phyloP scores from a whole-genome alignment of 2,113 vertebrate species.

The Gymnocephalus cernua region DNA sequence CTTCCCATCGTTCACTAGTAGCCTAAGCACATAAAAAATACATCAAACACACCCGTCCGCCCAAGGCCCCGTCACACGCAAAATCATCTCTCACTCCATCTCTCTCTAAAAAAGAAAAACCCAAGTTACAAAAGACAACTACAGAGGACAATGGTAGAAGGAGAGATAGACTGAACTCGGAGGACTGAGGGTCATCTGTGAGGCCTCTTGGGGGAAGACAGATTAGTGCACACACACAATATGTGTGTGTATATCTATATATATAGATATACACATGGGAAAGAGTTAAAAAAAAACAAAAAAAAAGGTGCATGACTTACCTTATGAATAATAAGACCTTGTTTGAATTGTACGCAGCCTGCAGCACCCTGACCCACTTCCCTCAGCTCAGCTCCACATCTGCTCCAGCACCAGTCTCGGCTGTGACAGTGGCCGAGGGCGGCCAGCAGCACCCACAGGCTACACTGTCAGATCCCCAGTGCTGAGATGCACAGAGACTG shows the following conservation, averaged over 20 bases:
- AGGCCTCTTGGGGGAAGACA: slow-evolving; percentile 48
- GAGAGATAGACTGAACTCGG: slow-evolving; percentile 39
- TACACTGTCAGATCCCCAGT: slow-evolving; percentile 69
- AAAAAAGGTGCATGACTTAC: slow-evolving; percentile 64
- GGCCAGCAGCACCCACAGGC: slow-evolving; percentile 60
- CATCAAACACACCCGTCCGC: slow-evolving; percentile 82
- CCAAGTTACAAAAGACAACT: slow-evolving; percentile 65
- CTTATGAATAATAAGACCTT: slow-evolving; percentile 69
- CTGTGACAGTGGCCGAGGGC: slow-evolving; percentile 78
- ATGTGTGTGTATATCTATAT: no score
- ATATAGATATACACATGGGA: background rate
- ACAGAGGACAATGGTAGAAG: slow-evolving; percentile 56
- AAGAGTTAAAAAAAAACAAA: slow-evolving; percentile 3
- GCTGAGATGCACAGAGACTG: slow-evolving; percentile 55
- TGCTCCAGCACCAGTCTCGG: slow-evolving; percentile 58
- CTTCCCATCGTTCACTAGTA: slow-evolving; percentile 76
- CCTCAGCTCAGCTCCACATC: slow-evolving; percentile 76
- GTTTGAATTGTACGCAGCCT: slow-evolving; percentile 65
- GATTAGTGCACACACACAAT: slow-evolving; percentile 41
- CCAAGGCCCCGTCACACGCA: slow-evolving; percentile 81
- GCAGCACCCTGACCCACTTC: slow-evolving; percentile 80
- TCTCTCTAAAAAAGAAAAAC: slow-evolving; percentile 46
- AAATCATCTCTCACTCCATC: slow-evolving; percentile 67
- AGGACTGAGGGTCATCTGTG: slow-evolving; percentile 35
- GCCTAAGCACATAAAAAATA: slow-evolving; percentile 87